These are phyloP conservation scores for Psococerastis gibbosa DNA, from an alignment of 2,888 invertebrate genomes.

Conservation along the genomic window DNA sequence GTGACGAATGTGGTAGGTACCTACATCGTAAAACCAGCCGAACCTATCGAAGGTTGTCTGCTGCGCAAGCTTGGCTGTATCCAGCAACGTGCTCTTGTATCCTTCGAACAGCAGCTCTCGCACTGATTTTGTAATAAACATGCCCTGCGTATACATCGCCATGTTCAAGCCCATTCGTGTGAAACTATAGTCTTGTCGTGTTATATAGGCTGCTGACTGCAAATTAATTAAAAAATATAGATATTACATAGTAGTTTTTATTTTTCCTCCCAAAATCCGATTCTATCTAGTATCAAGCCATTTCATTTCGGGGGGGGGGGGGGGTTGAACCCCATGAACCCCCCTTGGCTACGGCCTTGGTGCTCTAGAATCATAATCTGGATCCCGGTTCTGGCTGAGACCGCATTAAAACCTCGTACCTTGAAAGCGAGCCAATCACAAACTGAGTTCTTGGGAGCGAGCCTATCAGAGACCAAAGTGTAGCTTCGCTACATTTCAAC, in stretches of 20 bases:
- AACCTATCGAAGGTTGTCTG: conserved; percentile 43
- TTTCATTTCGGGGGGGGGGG: too few relatives aligned
- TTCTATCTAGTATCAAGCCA: too few relatives aligned
- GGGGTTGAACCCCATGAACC: too few relatives aligned
- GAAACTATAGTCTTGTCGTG: conserved; percentile 26
- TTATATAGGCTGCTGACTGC: conserved; percentile 28
- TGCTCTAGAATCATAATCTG: not conserved
- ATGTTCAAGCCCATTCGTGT: conserved; percentile 17
- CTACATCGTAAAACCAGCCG: conserved; percentile 62
- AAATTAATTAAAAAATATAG: conserved; percentile 16
- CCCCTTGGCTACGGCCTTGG: too few relatives aligned
- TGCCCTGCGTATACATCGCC: conserved; percentile 24
- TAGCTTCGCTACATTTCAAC: too few relatives aligned
- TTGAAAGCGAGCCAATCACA: too few relatives aligned
- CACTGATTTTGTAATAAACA: conserved; percentile 36
- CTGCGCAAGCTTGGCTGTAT: conserved; percentile 21
- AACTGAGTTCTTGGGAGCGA: too few relatives aligned
- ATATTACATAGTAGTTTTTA: too few relatives aligned
- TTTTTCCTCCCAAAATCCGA: too few relatives aligned
- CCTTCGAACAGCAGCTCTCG: conserved; percentile 61
- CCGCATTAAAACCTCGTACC: too few relatives aligned
- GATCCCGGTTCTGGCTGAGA: not conserved
- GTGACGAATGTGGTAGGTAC: too few relatives aligned
- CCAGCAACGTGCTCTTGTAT: conserved; percentile 53
- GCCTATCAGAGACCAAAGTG: too few relatives aligned